Conservation (phyloP, 2,797 vertebrate genomes). For the Xenentodon cancila region DNA sequence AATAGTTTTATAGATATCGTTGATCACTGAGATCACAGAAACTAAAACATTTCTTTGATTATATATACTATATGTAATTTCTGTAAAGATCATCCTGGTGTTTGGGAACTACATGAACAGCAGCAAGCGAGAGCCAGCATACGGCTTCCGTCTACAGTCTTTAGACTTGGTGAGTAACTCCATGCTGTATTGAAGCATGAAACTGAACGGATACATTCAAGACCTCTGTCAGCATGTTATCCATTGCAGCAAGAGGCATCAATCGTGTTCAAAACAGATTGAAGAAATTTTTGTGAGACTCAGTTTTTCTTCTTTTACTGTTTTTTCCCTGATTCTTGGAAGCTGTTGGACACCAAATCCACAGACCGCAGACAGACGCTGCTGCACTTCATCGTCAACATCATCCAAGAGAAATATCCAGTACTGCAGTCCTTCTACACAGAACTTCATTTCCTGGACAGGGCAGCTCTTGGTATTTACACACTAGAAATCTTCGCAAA, state of each 20-base stretch:
- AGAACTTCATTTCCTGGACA: constrained; percentile 93
- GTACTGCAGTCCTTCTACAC: constrained; percentile 85
- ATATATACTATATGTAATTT: background rate
- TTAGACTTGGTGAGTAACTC: constrained; percentile 87
- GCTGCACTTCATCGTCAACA: constrained; percentile 90
- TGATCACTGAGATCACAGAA: too few species aligned
- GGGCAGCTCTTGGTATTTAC: constrained; percentile 85
- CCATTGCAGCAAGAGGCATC: too few species aligned
- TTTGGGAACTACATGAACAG: constrained; percentile 99
- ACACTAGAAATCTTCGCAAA: background rate
- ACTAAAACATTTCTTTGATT: too few species aligned
- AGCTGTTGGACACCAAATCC: constrained; percentile 95
- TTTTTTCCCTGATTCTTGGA: background rate
- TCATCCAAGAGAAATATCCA: constrained; percentile 89
- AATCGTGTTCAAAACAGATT: too few species aligned
- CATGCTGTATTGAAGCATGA: background rate
- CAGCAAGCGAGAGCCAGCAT: constrained; percentile 91
- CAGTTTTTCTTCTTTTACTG: background rate
- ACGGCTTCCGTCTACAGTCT: constrained; percentile 94
- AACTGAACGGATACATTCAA: too few species aligned
- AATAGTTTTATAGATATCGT: too few species aligned
- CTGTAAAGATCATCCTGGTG: constrained; percentile 88
- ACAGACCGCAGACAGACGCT: constrained; percentile 92
- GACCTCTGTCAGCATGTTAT: too few species aligned
- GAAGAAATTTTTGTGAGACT: too few species aligned